Evolutionary conservation across 2,797 vertebrate species (phyloP).

Genomic region (Paguma larvata): DNA sequence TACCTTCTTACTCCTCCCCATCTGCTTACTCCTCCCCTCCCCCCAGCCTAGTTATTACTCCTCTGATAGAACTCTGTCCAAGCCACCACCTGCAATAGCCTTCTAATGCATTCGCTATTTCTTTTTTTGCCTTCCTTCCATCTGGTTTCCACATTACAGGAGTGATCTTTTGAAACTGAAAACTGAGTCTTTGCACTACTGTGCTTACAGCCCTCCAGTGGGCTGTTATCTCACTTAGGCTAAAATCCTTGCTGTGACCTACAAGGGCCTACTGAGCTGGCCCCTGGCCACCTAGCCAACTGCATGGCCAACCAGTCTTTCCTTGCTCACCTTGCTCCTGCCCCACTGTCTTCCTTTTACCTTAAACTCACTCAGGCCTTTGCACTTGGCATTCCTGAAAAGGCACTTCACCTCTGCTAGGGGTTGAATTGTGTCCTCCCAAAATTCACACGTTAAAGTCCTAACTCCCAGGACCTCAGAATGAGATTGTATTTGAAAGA

Average conservation of each 20-base stretch:
- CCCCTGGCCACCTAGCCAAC: neutral
- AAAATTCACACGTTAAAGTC: neutral
- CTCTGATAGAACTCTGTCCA: neutral
- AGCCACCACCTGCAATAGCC: neutral
- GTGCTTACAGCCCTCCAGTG: neutral
- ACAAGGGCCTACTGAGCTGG: neutral
- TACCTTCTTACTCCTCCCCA: neutral
- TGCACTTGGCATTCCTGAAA: neutral
- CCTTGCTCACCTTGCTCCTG: neutral
- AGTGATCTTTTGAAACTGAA: neutral
- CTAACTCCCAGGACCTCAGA: neutral
- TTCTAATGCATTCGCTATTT: neutral
- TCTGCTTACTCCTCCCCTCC: neutral
- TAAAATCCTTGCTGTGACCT: neutral
- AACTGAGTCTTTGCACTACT: neutral
- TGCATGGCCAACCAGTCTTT: neutral
- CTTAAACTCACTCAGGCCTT: neutral
- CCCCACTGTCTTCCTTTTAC: neutral
- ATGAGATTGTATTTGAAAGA: neutral
- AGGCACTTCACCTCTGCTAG: neutral
- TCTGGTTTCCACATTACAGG: neutral
- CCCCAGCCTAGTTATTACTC: neutral
- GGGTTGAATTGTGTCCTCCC: neutral
- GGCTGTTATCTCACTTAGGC: neutral
- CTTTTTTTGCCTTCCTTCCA: neutral